Evolutionary conservation across 1,140 invertebrate genomes (phyloP), one percentile per base, ranked within the genome.

Genomic region (Caerostris darwini): DNA sequence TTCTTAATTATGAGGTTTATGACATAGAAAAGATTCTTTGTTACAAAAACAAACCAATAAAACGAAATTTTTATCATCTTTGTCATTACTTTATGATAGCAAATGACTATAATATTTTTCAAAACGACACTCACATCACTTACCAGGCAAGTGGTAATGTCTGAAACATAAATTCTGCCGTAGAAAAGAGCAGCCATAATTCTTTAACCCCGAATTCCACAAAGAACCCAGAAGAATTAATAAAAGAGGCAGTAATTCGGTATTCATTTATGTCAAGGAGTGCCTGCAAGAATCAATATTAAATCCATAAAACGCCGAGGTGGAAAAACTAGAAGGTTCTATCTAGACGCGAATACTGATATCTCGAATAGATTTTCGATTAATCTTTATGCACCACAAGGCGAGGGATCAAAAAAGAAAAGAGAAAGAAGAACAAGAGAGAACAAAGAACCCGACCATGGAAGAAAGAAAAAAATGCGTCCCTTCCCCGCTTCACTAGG

Each of bases 291-390:
- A 82, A 91, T 91, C 89, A 59, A 91, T 91, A 91, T 91, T 81
- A 91, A 81, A 91, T 91, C 89, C 89, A 91, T 91, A 91, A 91
- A 91, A 56, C 5, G 59, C 14, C 54, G 81, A 59, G n/a, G 64
- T 53, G 34, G 34, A 91, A 91, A 91, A 58, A 77, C 89, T 59
- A 53, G 71, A 82, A 58, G 71, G 77, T 82, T 64, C 71, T 61
- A 92, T 92, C 90, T 64, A 64, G 77, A 83, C 58, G 67, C 34
- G 90, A 92, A 92, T 92, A 92, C 90, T 81, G 71, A 92, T 92
- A 92, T 83, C 90, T 58, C 58, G 77, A 81, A 92, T 92, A 83
- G 90, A 85, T 92, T 92, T 92, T 92, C 90, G 90, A 92, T 92
- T 92, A 92, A 92, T 92, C 90, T 92, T 54, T 67, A 92, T 92